Conservation (phyloP, 2,113 vertebrate species). For the Toxotes jaculatrix region DNA sequence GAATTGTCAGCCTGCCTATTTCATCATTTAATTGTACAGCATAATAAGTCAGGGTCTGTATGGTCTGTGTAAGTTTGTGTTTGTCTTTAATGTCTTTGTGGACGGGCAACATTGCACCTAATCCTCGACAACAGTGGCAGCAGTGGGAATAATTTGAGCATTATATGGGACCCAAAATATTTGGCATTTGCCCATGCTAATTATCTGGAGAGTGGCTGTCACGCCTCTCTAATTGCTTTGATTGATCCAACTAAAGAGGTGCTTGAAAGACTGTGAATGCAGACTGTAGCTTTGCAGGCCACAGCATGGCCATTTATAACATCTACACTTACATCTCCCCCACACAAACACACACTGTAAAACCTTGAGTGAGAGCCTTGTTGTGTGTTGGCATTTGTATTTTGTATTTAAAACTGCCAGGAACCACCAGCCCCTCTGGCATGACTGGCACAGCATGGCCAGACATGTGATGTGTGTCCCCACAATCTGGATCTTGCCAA, state of each 20-base stretch:
- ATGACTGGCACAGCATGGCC: slow-evolving; percentile 42
- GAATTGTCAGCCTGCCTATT: slow-evolving; percentile 10
- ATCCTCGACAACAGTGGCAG: slow-evolving; percentile 46
- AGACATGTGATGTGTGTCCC: slow-evolving; percentile 60
- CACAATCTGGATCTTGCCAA: slow-evolving; percentile 46
- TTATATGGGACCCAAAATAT: slow-evolving; percentile 52
- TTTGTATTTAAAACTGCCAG: slow-evolving; percentile 60
- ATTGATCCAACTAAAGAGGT: slow-evolving; percentile 71
- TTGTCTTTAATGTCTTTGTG: slow-evolving; percentile 42
- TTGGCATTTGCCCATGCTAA: slow-evolving; percentile 68
- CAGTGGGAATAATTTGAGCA: slow-evolving; percentile 41
- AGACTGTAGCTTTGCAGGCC: slow-evolving; percentile 42
- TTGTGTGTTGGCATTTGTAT: slow-evolving; percentile 48
- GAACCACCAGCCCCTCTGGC: slow-evolving; percentile 60
- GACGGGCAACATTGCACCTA: slow-evolving; percentile 25
- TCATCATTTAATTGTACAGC: slow-evolving; percentile 41
- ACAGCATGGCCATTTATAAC: slow-evolving; percentile 33
- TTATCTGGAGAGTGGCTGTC: slow-evolving; percentile 67
- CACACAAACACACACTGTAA: not conserved
- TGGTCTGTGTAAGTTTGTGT: slow-evolving; percentile 27
- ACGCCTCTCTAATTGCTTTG: slow-evolving; percentile 69
- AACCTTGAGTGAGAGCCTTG: slow-evolving; percentile 2
- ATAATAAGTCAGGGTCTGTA: slow-evolving; percentile 44
- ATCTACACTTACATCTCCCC: slow-evolving; percentile 12
- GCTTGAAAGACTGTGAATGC: slow-evolving; percentile 58